Conservation (phyloP, 1,140 invertebrate species). For the Ctenoplectra terminalis region DNA sequence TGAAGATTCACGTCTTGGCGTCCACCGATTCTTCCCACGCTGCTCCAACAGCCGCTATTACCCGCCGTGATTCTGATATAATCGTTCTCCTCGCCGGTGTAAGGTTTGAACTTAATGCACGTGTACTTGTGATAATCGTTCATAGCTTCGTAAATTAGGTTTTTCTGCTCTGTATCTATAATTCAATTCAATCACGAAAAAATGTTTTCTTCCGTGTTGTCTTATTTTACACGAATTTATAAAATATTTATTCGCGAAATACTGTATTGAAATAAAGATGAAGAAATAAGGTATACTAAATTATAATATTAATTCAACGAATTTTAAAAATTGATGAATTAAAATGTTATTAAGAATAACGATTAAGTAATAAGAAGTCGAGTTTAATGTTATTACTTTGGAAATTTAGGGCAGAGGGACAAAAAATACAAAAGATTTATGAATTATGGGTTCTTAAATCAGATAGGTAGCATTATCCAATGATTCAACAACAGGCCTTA, state of each 20-base stretch:
- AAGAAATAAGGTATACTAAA: no score
- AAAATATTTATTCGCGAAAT: background rate
- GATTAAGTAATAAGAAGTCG: no score
- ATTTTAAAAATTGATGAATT: no score
- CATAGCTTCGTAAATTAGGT: slow-evolving; percentile 86
- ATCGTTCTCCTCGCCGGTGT: slow-evolving; percentile 84
- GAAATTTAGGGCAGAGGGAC: no score
- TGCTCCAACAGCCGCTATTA: slow-evolving; percentile 92
- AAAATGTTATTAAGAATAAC: no score
- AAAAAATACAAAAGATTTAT: no score
- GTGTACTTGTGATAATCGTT: slow-evolving; percentile 88
- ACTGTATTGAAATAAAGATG: background rate
- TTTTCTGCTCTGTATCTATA: slow-evolving; percentile 80
- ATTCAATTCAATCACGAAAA: slow-evolving; percentile 4
- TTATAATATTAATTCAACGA: no score
- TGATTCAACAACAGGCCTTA: no score
- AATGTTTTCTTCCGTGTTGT: background rate
- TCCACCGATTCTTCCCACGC: slow-evolving; percentile 88
- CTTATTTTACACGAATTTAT: background rate
- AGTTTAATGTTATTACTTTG: no score
- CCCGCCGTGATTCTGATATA: slow-evolving; percentile 87
- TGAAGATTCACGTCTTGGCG: slow-evolving; percentile 90
- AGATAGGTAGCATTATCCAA: no score
- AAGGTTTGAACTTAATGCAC: slow-evolving; percentile 89
- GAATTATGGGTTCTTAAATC: no score